Conservation (phyloP, 1,140 invertebrate species). For the Maconellicoccus hirsutus region DNA sequence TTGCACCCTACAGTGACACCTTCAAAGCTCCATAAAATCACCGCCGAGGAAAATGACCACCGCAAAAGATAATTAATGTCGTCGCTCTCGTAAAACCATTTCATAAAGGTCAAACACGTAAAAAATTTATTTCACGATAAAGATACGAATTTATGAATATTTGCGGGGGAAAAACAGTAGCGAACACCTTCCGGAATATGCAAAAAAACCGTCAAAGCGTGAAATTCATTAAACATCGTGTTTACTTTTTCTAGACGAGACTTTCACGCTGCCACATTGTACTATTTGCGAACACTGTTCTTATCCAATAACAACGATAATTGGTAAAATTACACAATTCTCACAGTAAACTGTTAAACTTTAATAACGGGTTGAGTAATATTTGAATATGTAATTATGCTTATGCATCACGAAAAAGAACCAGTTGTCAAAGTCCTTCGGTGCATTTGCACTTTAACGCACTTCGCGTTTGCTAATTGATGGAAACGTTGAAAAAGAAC, state of each 20-base stretch:
- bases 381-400: neutral
- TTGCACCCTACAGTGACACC: too few species aligned
- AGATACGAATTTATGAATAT: neutral
- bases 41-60: too few species aligned
- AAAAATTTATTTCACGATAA: neutral
- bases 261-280: neutral
- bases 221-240: neutral
- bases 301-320: slow-evolving; percentile 4
- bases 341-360: neutral
- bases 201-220: neutral
- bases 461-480: neutral
- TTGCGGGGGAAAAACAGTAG: neutral
- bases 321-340: neutral
- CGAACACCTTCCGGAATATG: neutral
- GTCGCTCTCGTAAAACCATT: neutral
- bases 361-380: slow-evolving; percentile 5
- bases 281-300: neutral
- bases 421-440: neutral
- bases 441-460: neutral
- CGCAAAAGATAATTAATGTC: too few species aligned
- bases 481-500: neutral
- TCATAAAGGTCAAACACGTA: neutral
- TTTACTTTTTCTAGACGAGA: neutral
- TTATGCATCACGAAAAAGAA: neutral
- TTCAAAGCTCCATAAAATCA: too few species aligned